A percentile compares a stretch with the other conserved stretches of the same genome.
These are phyloP conservation scores for Chamaea fasciata DNA, from an alignment of 2,113 vertebrate genomes.

Conservation along the genomic window DNA sequence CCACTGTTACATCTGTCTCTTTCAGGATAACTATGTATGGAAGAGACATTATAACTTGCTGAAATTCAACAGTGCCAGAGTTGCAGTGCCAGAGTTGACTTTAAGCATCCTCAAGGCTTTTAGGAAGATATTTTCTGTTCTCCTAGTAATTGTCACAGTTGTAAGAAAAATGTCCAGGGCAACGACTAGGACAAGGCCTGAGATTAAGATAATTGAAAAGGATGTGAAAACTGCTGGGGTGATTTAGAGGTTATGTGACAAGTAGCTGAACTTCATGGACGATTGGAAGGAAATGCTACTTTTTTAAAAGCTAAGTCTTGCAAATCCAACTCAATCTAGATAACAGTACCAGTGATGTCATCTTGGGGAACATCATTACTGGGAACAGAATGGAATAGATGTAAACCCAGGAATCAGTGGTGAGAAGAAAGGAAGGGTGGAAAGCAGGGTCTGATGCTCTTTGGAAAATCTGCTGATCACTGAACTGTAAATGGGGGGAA, in stretches of 20 bases:
- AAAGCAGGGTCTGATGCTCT: not conserved
- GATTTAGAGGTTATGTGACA: not conserved
- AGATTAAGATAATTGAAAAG: not conserved
- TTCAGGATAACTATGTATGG: not conserved
- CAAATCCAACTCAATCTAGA: not conserved
- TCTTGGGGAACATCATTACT: not conserved
- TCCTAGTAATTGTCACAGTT: not conserved
- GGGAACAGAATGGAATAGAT: not conserved
- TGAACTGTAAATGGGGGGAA: not conserved
- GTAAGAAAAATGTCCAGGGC: not conserved
- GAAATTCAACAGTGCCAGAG: not conserved
- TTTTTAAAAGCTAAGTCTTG: not conserved
- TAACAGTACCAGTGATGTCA: not conserved
- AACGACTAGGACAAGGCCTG: not conserved
- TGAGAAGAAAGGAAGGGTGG: not conserved
- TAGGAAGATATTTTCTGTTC: not conserved
- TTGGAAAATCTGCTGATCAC: not conserved
- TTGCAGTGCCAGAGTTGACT: not conserved
- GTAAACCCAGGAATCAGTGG: rapidly evolving
- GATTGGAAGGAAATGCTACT: not conserved
- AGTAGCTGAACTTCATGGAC: not conserved
- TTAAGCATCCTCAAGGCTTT: not conserved
- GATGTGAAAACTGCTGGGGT: not conserved
- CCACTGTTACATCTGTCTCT: not conserved
- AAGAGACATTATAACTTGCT: not conserved